phyloP scores from a whole-genome alignment of 1,140 invertebrate species.

The Homarus americanus region DNA sequence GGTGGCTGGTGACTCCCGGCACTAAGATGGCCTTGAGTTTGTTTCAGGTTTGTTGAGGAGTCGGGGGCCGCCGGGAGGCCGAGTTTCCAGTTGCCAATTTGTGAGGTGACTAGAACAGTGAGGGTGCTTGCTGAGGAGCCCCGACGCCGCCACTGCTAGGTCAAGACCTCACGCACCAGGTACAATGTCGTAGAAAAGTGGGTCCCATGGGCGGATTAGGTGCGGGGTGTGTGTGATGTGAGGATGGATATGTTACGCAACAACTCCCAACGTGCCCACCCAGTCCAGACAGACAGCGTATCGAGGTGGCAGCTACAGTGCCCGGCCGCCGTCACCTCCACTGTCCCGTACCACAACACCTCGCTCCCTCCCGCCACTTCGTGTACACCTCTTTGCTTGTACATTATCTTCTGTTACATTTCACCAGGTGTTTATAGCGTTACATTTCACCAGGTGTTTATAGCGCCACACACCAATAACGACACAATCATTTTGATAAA shows the following conservation, averaged over 20 bases:
- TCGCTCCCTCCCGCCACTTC: neutral
- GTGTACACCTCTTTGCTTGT: too few species aligned
- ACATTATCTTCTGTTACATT: too few species aligned
- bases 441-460: too few species aligned
- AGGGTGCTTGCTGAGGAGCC: neutral
- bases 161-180: neutral
- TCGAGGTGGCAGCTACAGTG: neutral
- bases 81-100: slow-evolving; percentile 2
- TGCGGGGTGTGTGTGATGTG: neutral
- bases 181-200: too few species aligned
- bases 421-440: too few species aligned
- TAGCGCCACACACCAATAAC: too few species aligned
- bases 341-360: too few species aligned
- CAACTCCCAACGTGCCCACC: neutral
- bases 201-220: neutral
- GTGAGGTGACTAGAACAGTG: neutral
- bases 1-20: slow-evolving; percentile 13
- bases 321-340: slow-evolving; percentile 5
- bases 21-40: slow-evolving; percentile 45
- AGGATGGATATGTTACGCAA: slow-evolving; percentile 12
- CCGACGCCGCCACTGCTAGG: neutral
- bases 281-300: slow-evolving; percentile 9
- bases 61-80: neutral
- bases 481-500: too few species aligned
- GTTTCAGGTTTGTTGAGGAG: slow-evolving; percentile 45